Evolutionary conservation across 2,113 vertebrate species (phyloP), one percentile per base, ranked within the genome.

Genomic region (Trogon melanurus): DNA sequence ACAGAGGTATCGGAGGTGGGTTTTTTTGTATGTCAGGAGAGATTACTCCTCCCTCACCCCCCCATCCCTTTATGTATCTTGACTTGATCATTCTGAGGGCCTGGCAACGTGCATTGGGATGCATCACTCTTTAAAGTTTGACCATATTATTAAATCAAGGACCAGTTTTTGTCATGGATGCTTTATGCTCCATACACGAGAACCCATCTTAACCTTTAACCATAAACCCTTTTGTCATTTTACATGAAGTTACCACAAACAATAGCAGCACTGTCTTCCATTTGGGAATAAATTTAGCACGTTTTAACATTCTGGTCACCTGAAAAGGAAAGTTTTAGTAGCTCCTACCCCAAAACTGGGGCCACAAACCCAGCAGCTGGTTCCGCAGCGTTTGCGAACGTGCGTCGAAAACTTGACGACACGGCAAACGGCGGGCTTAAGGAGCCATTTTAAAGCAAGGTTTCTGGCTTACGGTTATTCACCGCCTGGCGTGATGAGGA

Each of bases 371-470:
- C 16, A 3, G n/a, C 11, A 5, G 13, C 19, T 2, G 41, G 27
- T 10, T 70, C 62, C 3, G 4, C 50, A 16, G 34, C 14, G 12
- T 10, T 20, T 1, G 11, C 34, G 5, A 69, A 32, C 2, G 41
- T 1, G 67, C 38, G 2, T 1, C 9, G 27, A 32, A 8, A 67
- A 34, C 25, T 16, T 13, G 57, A 15, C 67, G 25, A 26, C 74
- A 10, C 29, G 3, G 38, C 2, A 9, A 87, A 15, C 41, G 16
- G 45, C 26, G 13, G 27, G 78, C 51, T 70, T 54, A 86, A 94
- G 93, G 71, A 97, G 95, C 95, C 86, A 94, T 96, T 96, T 96
- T 92, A 92, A 85, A 84, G 50, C 53, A 14, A 19, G 32, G 27
- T 38, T 66, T 78, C 36, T 17, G 66, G 53, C 67, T 36, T 27